phyloP scores from a whole-genome alignment of 2,113 vertebrate species.

The Galeopterus variegatus region DNA sequence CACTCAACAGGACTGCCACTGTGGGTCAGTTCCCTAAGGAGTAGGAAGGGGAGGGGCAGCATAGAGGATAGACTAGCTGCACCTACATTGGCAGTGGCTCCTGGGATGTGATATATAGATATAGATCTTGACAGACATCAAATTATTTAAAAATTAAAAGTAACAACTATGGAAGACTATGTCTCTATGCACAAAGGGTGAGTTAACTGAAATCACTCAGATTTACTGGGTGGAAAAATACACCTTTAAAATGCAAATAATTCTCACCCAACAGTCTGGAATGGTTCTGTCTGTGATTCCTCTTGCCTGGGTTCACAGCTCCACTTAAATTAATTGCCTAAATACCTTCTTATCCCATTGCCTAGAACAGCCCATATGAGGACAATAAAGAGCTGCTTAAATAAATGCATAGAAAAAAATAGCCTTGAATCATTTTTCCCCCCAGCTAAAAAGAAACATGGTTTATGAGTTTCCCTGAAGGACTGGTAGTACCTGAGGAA shows the following conservation, averaged over 20 bases:
- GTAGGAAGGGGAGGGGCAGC: neutral
- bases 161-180: conserved; percentile 71
- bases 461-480: conserved; percentile 79
- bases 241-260: conserved; percentile 78
- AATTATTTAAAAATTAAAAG: conserved; percentile 78
- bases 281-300: conserved; percentile 75
- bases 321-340: conserved; percentile 83
- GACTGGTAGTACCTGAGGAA: conserved; percentile 59
- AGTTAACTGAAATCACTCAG: conserved; percentile 70
- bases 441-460: conserved; percentile 56
- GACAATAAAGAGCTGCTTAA: conserved; percentile 77
- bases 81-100: neutral
- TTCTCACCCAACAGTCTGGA: conserved; percentile 73
- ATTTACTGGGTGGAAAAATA: conserved; percentile 73
- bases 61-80: neutral
- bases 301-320: conserved; percentile 62
- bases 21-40: neutral
- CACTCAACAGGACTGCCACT: neutral
- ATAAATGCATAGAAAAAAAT: conserved; percentile 74
- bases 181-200: conserved; percentile 46
- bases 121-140: conserved; percentile 11
- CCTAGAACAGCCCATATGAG: conserved; percentile 73
- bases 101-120: neutral
- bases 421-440: neutral
- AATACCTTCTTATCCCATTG: conserved; percentile 79